Conservation (phyloP, 1,140 invertebrate species). For the Brachionus manjavacas region DNA sequence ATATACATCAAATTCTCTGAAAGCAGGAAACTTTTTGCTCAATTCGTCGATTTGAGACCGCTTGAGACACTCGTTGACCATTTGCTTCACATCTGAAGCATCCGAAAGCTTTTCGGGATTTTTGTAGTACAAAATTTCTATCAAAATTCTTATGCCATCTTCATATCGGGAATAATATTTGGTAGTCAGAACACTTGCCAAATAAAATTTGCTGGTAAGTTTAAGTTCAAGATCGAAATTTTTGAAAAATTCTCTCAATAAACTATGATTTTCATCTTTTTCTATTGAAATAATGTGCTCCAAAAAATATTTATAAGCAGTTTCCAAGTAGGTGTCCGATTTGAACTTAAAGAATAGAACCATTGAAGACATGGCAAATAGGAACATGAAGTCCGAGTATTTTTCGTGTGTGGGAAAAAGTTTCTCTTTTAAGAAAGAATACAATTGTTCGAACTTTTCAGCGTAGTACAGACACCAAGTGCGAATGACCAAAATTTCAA, state of each 20-base stretch:
- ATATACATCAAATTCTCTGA: constrained; percentile 25
- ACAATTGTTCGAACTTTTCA: background rate
- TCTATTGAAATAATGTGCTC: background rate
- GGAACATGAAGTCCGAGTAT: background rate
- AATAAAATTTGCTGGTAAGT: background rate
- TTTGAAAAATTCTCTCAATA: background rate
- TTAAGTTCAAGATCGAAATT: background rate
- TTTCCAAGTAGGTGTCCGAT: background rate
- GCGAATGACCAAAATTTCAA: constrained; percentile 5
- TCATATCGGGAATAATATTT: constrained; percentile 14
- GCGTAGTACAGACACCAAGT: background rate
- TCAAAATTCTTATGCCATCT: constrained; percentile 7
- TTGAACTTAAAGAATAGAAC: background rate
- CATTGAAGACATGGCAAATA: background rate
- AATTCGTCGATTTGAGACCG: background rate
- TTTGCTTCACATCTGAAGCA: background rate
- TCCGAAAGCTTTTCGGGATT: background rate
- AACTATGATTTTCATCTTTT: background rate
- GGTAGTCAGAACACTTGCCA: background rate
- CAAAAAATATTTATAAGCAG: background rate
- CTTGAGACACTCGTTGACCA: background rate
- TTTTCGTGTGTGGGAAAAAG: background rate
- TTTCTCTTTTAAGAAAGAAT: background rate
- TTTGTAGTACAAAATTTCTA: background rate
- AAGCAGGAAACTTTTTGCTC: background rate